A percentile compares a stretch with the other conserved stretches of the same genome.
Conservation (phyloP, 2,888 invertebrate genomes). For the Acanthosepion pharaonis region DNA sequence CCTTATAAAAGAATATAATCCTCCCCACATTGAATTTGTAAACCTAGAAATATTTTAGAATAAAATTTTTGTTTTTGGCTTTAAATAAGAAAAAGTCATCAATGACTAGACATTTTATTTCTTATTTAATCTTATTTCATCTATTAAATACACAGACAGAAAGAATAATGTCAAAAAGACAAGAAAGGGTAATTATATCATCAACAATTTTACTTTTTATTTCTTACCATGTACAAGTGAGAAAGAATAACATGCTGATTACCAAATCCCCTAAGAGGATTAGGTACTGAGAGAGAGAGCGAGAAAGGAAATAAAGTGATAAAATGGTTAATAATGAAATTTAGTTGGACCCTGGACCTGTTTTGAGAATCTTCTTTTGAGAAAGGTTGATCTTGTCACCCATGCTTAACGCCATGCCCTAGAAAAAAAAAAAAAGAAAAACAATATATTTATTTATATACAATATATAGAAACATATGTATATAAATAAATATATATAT, state of each 20-base stretch:
- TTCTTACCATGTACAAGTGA: slow-evolving; percentile 33
- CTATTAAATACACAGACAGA: background rate
- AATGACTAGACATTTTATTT: too few species aligned
- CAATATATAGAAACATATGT: too few species aligned
- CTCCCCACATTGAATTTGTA: too few species aligned
- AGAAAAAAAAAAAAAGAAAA: slow-evolving; percentile 60
- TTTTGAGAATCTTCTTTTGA: slow-evolving; percentile 67
- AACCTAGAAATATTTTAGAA: too few species aligned
- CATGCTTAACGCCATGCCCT: slow-evolving; percentile 98
- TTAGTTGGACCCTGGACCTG: slow-evolving; percentile 42
- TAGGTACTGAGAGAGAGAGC: background rate
- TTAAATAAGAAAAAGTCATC: too few species aligned
- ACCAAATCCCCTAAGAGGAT: background rate
- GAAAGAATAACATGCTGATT: background rate
- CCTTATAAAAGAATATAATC: too few species aligned
- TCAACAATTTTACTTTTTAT: background rate
- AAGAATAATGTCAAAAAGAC: background rate
- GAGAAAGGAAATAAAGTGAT: background rate
- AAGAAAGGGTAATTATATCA: background rate
- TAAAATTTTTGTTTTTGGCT: too few species aligned
- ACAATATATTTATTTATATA: background rate
- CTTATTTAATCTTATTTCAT: too few species aligned
- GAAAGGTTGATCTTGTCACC: slow-evolving; percentile 94
- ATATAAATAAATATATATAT: too few species aligned
- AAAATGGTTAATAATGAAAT: slow-evolving; percentile 1